These are phyloP conservation scores for Vanessa cardui DNA, from an alignment of 2,888 invertebrate genomes.

Conservation along the genomic window DNA sequence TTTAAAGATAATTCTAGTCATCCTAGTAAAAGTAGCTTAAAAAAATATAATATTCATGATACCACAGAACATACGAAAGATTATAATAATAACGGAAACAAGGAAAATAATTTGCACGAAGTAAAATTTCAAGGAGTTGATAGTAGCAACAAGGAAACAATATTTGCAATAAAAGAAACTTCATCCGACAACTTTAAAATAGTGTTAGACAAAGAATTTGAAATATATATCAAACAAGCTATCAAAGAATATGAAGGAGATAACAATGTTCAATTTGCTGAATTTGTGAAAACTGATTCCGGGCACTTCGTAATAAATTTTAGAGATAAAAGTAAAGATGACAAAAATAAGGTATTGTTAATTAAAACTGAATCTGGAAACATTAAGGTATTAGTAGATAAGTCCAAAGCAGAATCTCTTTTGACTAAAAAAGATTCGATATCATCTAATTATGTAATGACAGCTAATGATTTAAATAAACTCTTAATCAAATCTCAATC, in stretches of 20 bases:
- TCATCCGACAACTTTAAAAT: conserved; percentile 57
- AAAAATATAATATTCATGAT: not conserved
- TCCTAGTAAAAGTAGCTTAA: not conserved
- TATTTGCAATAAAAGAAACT: conserved; percentile 55
- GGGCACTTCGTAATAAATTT: conserved; percentile 51
- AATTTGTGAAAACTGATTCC: conserved; percentile 53
- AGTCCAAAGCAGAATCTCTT: conserved; percentile 23
- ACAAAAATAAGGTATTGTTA: conserved; percentile 45
- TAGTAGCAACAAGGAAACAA: conserved; percentile 42
- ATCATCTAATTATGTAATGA: conserved; percentile 30
- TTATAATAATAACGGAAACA: conserved; percentile 2
- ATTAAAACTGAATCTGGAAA: conserved; percentile 55
- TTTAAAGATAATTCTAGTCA: not conserved
- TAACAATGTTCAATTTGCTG: conserved; percentile 46
- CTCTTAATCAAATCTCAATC: conserved; percentile 43
- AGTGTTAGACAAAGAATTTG: conserved; percentile 66
- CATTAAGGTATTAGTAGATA: conserved; percentile 53
- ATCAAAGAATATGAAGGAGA: conserved; percentile 47
- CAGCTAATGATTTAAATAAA: conserved; percentile 44
- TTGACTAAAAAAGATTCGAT: conserved; percentile 14
- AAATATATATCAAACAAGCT: conserved; percentile 50
- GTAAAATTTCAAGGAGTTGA: conserved; percentile 48
- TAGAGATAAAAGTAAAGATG: conserved; percentile 25
- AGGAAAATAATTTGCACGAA: conserved; percentile 41
- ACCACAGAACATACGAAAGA: conserved; percentile 7